Conservation (phyloP, 1,140 invertebrate genomes). For the Acyrthosiphon pisum region DNA sequence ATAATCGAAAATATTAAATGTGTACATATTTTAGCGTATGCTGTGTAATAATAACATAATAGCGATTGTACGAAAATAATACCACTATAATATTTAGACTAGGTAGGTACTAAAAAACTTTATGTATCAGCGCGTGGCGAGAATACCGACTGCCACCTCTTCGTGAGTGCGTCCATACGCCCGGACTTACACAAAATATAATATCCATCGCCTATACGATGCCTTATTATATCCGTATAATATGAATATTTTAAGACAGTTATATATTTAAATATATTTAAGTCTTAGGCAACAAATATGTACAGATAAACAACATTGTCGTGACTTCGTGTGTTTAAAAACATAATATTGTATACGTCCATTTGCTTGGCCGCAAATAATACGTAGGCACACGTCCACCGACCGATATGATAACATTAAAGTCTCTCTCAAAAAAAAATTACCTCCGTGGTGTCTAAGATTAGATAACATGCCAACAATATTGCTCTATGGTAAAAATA, state of each 20-base stretch:
- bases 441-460: not conserved
- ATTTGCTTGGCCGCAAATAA: not conserved
- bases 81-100: too few species aligned
- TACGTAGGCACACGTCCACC: not conserved
- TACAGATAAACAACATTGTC: not conserved
- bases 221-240: too few species aligned
- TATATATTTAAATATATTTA: not conserved
- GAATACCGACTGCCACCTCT: too few species aligned
- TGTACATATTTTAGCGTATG: too few species aligned
- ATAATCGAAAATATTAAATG: too few species aligned
- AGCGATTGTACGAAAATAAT: too few species aligned
- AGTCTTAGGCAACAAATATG: not conserved
- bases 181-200: not conserved
- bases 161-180: not conserved
- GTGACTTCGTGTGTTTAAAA: not conserved
- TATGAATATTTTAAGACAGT: not conserved
- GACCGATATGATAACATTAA: not conserved
- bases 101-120: too few species aligned
- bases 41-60: too few species aligned
- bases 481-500: not conserved
- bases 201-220: not conserved
- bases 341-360: not conserved
- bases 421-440: constrained; percentile 3
- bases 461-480: not conserved
- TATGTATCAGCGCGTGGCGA: too few species aligned